phyloP scores from a whole-genome alignment of 2,113 vertebrate species.

The Prionailurus viverrinus region DNA sequence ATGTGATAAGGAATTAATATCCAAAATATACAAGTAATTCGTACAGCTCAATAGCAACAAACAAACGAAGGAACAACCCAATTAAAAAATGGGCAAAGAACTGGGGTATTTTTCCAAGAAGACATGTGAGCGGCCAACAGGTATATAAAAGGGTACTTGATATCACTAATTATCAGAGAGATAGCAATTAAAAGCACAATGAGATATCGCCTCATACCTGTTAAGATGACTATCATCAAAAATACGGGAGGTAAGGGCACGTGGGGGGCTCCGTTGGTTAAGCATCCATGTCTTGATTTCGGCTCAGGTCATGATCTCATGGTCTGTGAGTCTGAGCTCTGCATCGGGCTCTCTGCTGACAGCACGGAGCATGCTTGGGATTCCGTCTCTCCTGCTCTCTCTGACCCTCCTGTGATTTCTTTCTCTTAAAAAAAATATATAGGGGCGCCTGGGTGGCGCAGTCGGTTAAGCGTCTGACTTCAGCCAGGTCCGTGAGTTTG shows the following conservation, averaged over 20 bases:
- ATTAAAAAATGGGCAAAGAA: neutral
- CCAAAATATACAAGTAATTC: neutral
- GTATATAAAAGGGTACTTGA: neutral
- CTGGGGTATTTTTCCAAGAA: neutral
- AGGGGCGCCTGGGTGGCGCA: no score
- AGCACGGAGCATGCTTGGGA: no score
- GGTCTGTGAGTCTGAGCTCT: no score
- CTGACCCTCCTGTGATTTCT: no score
- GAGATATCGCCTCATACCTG: neutral
- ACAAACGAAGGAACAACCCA: neutral
- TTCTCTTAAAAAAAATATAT: no score
- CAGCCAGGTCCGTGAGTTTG: no score
- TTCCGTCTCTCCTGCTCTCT: no score
- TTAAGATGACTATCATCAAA: neutral
- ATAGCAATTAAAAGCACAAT: neutral
- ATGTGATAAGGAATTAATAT: neutral
- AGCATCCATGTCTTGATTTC: no score
- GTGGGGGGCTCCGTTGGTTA: no score
- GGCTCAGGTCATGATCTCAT: no score
- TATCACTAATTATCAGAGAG: neutral
- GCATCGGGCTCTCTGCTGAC: no score
- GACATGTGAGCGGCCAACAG: neutral
- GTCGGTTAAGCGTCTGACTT: no score
- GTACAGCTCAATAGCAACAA: neutral
- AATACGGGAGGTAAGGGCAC: neutral